A percentile compares a stretch with the other conserved stretches of the same genome.
These are phyloP conservation scores for Ladona fulva DNA, from an alignment of 1,140 invertebrate species.

Conservation along the genomic window DNA sequence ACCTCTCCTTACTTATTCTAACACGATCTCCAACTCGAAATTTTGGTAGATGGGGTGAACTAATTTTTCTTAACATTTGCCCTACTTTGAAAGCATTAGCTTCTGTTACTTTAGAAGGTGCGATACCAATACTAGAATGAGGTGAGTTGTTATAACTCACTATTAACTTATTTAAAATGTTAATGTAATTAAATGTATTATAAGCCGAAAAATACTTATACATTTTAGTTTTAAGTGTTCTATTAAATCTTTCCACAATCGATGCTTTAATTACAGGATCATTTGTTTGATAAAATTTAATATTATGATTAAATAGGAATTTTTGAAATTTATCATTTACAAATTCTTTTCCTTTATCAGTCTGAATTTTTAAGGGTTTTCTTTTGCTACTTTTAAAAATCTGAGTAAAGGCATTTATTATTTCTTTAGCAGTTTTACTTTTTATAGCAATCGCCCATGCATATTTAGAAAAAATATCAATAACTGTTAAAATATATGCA, in stretches of 20 bases:
- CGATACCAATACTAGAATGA: neutral
- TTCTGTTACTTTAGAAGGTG: neutral
- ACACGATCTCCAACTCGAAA: slow-evolving; percentile 19
- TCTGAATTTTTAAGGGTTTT: neutral
- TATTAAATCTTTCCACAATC: neutral
- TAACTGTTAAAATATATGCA: slow-evolving; percentile 38
- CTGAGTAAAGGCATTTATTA: slow-evolving; percentile 27
- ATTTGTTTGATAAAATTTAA: neutral
- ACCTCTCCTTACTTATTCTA: slow-evolving; percentile 19
- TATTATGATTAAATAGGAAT: neutral
- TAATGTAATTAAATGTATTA: neutral
- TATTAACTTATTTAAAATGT: neutral
- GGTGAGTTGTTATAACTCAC: neutral
- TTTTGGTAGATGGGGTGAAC: neutral
- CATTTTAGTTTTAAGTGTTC: no score
- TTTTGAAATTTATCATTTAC: neutral
- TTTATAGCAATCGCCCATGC: slow-evolving; percentile 37
- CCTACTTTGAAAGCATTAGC: neutral
- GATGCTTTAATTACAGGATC: neutral
- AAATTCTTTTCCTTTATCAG: neutral
- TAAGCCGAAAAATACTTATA: neutral
- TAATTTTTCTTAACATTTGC: neutral
- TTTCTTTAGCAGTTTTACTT: slow-evolving; percentile 34
- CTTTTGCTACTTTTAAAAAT: slow-evolving; percentile 19
- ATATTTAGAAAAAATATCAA: slow-evolving; percentile 39